These are phyloP conservation scores for Loxodonta africana DNA, from an alignment of 2,113 vertebrate genomes.

Conservation along the genomic window DNA sequence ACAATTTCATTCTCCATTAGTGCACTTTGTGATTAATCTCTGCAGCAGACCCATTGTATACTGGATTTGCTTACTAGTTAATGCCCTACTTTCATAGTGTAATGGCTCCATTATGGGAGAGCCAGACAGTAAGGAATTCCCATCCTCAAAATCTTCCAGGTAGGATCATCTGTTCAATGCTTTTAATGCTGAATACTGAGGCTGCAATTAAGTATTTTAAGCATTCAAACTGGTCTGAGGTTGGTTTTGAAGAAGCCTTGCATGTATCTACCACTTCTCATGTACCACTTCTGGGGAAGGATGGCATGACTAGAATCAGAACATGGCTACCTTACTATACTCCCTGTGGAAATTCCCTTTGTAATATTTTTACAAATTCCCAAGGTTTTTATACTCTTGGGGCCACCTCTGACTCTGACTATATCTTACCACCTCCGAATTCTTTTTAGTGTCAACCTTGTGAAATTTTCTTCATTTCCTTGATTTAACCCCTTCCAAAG, in stretches of 20 bases:
- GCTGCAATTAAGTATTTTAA: neutral
- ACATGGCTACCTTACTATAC: neutral
- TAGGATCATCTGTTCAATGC: neutral
- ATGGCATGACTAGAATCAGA: neutral
- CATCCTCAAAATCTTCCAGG: neutral
- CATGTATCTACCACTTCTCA: neutral
- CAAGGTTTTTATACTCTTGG: neutral
- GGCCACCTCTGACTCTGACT: neutral
- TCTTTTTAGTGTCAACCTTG: neutral
- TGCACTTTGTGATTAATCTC: neutral
- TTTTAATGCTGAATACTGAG: neutral
- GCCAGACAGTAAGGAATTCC: neutral
- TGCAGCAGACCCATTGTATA: neutral
- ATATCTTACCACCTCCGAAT: neutral
- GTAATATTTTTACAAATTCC: constrained; percentile 1
- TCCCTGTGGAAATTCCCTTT: neutral
- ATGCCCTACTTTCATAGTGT: neutral
- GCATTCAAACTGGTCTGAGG: neutral
- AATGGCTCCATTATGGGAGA: neutral
- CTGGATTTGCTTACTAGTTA: neutral
- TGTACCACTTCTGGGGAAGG: neutral
- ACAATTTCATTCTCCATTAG: neutral
- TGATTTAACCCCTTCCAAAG: neutral
- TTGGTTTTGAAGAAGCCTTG: neutral
- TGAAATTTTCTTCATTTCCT: neutral